Evolutionary conservation across 2,113 vertebrate species (phyloP).

Genomic region (Cebus imitator): DNA sequence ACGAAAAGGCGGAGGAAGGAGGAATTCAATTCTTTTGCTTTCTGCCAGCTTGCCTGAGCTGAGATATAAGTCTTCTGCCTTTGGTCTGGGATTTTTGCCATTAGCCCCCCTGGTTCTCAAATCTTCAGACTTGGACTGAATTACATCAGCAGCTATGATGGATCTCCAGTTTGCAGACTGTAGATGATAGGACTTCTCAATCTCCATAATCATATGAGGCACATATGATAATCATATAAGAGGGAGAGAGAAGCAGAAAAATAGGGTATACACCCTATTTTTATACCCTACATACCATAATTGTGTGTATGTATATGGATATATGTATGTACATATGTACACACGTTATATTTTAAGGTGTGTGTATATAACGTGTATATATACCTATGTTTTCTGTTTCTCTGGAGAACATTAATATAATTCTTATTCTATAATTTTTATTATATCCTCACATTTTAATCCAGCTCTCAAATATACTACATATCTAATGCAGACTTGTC

Average conservation of each 20-base stretch:
- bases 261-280: too few relatives aligned
- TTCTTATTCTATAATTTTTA: neutral
- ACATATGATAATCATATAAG: too few relatives aligned
- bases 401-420: neutral
- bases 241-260: too few relatives aligned
- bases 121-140: neutral
- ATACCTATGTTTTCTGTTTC: neutral
- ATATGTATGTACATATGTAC: too few relatives aligned
- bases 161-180: neutral
- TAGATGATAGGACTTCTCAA: neutral
- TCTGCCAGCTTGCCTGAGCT: neutral
- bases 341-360: too few relatives aligned
- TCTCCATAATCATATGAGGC: neutral
- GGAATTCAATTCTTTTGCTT: neutral
- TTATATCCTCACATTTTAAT: neutral
- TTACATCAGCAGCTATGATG: neutral
- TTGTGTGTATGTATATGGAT: too few relatives aligned
- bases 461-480: neutral
- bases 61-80: neutral
- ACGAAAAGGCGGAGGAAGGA: neutral
- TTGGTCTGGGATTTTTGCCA: neutral
- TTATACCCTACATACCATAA: too few relatives aligned
- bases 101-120: neutral
- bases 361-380: neutral
- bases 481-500: neutral